phyloP scores from a whole-genome alignment of 2,113 vertebrate species.

The Phylloscopus trochilus region DNA sequence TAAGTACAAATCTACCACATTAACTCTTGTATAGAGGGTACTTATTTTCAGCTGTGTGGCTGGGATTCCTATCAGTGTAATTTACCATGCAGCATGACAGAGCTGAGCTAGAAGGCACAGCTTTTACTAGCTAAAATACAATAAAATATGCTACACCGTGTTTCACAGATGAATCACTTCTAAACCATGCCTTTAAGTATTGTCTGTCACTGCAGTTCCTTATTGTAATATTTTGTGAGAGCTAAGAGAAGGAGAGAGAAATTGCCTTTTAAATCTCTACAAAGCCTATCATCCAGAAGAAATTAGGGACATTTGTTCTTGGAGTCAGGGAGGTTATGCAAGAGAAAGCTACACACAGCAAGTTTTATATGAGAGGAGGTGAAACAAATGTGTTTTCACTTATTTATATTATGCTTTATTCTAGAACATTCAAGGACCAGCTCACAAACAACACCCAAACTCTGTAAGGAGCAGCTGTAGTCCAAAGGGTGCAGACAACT shows the following conservation, averaged over 20 bases:
- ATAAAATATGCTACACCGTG: conserved; percentile 49
- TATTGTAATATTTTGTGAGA: conserved; percentile 32
- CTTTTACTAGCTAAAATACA: conserved; percentile 51
- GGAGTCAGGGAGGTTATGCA: conserved; percentile 14
- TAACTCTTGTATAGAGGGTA: conserved; percentile 34
- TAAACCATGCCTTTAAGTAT: conserved; percentile 53
- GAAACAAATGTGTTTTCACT: conserved; percentile 12
- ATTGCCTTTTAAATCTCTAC: conserved; percentile 57
- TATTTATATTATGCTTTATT: neutral
- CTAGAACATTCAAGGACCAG: neutral
- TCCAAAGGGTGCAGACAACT: neutral
- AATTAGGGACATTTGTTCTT: conserved; percentile 56
- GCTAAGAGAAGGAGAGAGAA: conserved; percentile 38
- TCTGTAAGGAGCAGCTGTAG: neutral
- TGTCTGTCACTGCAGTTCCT: conserved; percentile 42
- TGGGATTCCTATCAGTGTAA: conserved; percentile 50
- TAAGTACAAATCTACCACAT: conserved; percentile 53
- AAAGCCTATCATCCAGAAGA: conserved; percentile 43
- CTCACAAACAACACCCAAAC: neutral
- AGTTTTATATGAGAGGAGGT: conserved; percentile 15
- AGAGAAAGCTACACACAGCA: neutral
- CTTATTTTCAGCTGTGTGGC: conserved; percentile 46
- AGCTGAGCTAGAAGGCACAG: conserved; percentile 20
- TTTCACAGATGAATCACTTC: conserved; percentile 53
- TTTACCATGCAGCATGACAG: conserved; percentile 37